A percentile compares a stretch with the other conserved stretches of the same genome.
These are phyloP conservation scores for Metellina segmentata DNA, from an alignment of 2,888 invertebrate species.

Conservation along the genomic window DNA sequence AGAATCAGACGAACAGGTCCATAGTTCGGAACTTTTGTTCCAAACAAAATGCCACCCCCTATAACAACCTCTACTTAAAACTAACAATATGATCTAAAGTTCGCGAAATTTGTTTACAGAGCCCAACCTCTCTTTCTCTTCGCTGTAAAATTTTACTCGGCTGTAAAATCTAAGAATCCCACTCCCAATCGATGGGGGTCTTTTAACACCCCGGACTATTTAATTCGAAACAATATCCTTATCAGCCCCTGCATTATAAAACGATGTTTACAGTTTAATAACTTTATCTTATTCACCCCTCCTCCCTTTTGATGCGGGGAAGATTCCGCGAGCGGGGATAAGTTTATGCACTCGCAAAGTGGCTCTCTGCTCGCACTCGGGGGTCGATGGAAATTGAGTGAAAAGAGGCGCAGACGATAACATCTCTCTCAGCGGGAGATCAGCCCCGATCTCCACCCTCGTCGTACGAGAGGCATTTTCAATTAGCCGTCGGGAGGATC, in stretches of 20 bases:
- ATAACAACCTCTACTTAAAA: background rate
- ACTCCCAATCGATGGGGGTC: background rate
- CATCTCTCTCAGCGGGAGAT: background rate
- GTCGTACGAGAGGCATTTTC: slow-evolving; percentile 11
- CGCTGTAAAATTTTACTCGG: background rate
- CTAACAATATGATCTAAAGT: background rate
- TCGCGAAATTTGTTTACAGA: background rate
- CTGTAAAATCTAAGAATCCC: background rate
- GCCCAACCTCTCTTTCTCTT: no score
- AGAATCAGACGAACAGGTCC: background rate
- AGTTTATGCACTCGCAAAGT: no score
- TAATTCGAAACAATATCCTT: no score
- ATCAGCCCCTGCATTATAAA: no score
- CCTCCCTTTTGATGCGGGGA: background rate
- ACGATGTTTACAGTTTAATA: slow-evolving; percentile 10
- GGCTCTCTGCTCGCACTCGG: background rate
- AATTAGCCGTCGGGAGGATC: slow-evolving; percentile 28
- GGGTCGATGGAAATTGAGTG: background rate
- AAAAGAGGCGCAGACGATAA: slow-evolving; percentile 7
- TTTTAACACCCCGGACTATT: background rate
- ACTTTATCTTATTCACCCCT: slow-evolving; percentile 29
- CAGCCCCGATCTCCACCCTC: background rate
- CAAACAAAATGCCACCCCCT: background rate
- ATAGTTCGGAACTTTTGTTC: background rate
- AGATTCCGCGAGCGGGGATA: no score